phyloP scores from a whole-genome alignment of 2,113 vertebrate genomes.

The Sardina pilchardus region DNA sequence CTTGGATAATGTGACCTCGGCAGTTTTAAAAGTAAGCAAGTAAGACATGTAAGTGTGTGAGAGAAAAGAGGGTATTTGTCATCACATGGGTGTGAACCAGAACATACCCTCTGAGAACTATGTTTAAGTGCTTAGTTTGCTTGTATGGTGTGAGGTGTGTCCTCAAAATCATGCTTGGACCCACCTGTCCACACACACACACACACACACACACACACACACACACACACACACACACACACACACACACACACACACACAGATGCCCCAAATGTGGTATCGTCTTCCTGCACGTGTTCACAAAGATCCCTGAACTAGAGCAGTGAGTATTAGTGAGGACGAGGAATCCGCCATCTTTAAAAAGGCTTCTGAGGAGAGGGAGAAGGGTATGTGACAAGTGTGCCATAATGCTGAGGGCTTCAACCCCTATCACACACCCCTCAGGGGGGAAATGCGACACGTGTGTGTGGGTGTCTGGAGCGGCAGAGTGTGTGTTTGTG shows the following conservation, averaged over 20 bases:
- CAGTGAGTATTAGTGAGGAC: neutral
- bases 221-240: neutral
- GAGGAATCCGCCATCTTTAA: neutral
- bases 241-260: neutral
- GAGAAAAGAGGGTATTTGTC: neutral
- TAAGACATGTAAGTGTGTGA: neutral
- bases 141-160: neutral
- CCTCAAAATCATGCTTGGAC: neutral
- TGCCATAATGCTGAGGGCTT: neutral
- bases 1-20: neutral
- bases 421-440: neutral
- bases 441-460: neutral
- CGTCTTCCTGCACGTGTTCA: no score
- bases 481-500: neutral
- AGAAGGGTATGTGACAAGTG: conserved; percentile 10
- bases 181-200: neutral
- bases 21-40: neutral
- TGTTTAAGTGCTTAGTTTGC: neutral
- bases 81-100: neutral
- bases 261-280: no score
- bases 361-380: neutral
- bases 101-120: neutral
- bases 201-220: no score
- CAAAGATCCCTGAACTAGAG: no score
- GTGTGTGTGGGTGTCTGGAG: neutral